Evolutionary conservation across 2,113 vertebrate species (phyloP), one percentile per base, ranked within the genome.

Genomic region (Bos javanicus): DNA sequence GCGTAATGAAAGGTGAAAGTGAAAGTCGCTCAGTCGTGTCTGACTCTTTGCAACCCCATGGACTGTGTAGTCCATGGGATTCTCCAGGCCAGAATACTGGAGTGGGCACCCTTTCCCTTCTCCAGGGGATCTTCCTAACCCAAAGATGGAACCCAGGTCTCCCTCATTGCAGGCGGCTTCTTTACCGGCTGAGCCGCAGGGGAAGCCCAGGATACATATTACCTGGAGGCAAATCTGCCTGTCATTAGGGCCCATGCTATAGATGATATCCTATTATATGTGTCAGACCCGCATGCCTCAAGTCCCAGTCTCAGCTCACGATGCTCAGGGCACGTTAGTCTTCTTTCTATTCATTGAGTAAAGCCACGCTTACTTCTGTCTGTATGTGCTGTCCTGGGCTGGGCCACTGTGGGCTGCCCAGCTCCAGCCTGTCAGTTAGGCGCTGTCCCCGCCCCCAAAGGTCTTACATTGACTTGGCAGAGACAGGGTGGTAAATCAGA

Each of bases 371-470:
- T 59, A 57, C 4, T 71, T 36, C 39, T 57, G 5, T 59, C 57
- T n/a, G 46, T 17, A 3, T 67, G 36, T 3, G 1, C 6, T 25
- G 39, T 33, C 60, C 5, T 0, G 4, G 14, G 21, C 71, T 13
- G 10, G 25, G 26, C 43, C 64, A 28, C 11, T 9, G 7, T 25
- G 82, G 19, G 17, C 78, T 6, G 0, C 28, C 8, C 10, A 0
- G 71, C 52, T 19, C 5, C 30, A 57, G 19, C 46, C 2, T 33
- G 6, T 57, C 71, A 62, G 12, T 15, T 30, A 71, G 83, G 33
- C 26, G n/a, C 23, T 19, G 21, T 67, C 84, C 6, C 36, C 7
- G 0, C 28, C 7, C 59, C 36, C 21, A 60, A 2, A 43, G 57
- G 25, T 13, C 52, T 93, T 19, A 15, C 9, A 52, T 25, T 33